Evolutionary conservation across 2,888 invertebrate species (phyloP).

Genomic region (Torymus texanus): DNA sequence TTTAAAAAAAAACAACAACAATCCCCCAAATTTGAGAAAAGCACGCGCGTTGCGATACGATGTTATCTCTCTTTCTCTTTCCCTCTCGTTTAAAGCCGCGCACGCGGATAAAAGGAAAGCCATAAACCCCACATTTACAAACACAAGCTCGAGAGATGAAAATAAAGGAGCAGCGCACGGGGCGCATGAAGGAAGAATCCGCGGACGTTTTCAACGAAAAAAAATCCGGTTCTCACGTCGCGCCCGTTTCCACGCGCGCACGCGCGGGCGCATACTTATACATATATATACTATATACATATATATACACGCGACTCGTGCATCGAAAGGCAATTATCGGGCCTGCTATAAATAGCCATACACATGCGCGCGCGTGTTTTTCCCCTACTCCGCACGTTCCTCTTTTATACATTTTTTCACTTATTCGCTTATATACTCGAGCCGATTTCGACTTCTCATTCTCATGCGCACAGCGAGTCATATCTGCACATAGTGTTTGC

Average conservation of each 20-base stretch:
- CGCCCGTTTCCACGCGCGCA: background rate
- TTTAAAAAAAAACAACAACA: too few species aligned
- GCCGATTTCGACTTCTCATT: too few species aligned
- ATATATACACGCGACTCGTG: slow-evolving; percentile 8
- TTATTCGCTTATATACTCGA: background rate
- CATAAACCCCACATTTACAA: background rate
- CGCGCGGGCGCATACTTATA: background rate
- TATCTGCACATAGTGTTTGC: background rate
- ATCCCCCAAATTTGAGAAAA: too few species aligned
- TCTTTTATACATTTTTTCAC: background rate
- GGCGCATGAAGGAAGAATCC: background rate
- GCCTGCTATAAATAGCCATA: slow-evolving; percentile 35
- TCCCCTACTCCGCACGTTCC: slow-evolving; percentile 9
- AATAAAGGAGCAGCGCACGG: background rate
- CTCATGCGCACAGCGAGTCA: too few species aligned
- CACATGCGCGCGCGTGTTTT: background rate
- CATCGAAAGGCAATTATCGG: slow-evolving; percentile 47
- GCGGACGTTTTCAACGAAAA: slow-evolving; percentile 30
- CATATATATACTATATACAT: background rate
- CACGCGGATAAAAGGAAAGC: too few species aligned
- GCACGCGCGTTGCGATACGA: too few species aligned
- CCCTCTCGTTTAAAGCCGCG: too few species aligned
- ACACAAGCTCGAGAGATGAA: background rate
- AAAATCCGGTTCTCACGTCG: slow-evolving; percentile 46
- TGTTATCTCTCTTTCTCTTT: too few species aligned